These are phyloP conservation scores for Eristalis arbustorum DNA, from an alignment of 2,888 invertebrate species.

Conservation along the genomic window DNA sequence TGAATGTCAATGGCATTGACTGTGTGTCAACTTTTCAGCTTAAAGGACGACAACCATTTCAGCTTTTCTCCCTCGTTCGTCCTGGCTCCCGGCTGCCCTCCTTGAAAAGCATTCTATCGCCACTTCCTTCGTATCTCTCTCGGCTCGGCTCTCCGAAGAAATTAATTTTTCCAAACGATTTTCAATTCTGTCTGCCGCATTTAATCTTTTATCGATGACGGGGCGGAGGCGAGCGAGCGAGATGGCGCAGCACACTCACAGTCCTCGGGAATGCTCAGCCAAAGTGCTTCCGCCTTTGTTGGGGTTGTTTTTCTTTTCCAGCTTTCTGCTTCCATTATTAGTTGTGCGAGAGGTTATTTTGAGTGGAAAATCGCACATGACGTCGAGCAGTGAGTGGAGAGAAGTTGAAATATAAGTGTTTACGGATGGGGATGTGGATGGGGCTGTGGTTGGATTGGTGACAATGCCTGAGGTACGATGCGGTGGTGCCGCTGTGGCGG, in stretches of 20 bases:
- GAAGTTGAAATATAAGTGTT: constrained; percentile 42
- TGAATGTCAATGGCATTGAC: constrained; percentile 39
- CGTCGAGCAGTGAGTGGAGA: constrained; percentile 36
- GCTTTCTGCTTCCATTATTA: constrained; percentile 51
- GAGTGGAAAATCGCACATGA: constrained; percentile 55
- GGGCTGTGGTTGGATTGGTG: constrained; percentile 1
- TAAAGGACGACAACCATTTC: constrained; percentile 2
- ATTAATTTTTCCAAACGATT: constrained; percentile 47
- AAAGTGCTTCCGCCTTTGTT: constrained; percentile 48
- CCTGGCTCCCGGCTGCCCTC: not conserved
- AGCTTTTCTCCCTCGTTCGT: not conserved
- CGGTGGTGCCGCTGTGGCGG: not conserved
- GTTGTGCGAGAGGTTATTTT: constrained; percentile 51
- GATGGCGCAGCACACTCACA: not conserved
- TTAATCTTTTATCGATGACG: constrained; percentile 42
- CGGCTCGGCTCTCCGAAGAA: constrained; percentile 21
- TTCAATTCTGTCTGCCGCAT: constrained; percentile 42
- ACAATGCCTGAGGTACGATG: not conserved
- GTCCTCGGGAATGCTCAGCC: constrained; percentile 33
- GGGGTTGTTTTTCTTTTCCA: constrained; percentile 47
- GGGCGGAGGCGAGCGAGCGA: not conserved
- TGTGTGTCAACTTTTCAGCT: constrained; percentile 35
- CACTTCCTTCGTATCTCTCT: not conserved
- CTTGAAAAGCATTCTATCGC: not conserved
- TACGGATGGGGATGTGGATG: not conserved